These are phyloP conservation scores for Peucedramus taeniatus DNA, from an alignment of 2,113 vertebrate genomes.

Conservation along the genomic window DNA sequence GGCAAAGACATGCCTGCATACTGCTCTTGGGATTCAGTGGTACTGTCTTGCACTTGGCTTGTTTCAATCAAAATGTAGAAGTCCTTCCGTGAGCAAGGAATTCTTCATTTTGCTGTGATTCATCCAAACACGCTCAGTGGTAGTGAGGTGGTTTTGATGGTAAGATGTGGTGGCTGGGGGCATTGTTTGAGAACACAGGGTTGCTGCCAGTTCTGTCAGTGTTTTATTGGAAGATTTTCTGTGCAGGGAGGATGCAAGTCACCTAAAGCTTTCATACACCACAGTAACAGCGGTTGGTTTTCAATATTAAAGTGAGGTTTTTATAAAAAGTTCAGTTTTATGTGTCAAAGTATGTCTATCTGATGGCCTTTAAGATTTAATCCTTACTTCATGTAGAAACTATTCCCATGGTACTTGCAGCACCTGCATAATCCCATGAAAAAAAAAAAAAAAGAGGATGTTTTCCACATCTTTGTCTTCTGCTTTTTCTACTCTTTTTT, in stretches of 20 bases:
- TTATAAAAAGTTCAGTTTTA: neutral
- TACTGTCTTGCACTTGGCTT: neutral
- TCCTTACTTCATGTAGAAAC: neutral
- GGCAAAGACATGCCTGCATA: neutral
- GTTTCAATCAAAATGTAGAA: neutral
- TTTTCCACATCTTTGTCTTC: neutral
- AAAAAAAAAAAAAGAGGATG: accelerated
- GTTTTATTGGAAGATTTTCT: neutral
- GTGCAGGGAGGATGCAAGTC: neutral
- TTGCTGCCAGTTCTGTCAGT: neutral
- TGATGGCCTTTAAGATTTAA: neutral
- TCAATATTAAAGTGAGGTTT: neutral
- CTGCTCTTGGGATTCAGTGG: neutral
- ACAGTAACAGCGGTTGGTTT: neutral
- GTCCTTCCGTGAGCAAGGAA: neutral
- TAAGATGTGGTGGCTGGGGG: neutral
- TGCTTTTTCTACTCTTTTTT: neutral
- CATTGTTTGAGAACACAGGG: neutral
- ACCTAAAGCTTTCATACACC: neutral
- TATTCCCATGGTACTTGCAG: neutral
- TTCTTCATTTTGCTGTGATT: neutral
- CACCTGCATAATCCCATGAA: neutral
- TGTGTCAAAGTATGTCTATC: neutral
- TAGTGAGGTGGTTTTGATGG: neutral
- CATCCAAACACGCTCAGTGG: neutral